A percentile compares a stretch with the other conserved stretches of the same genome.
Evolutionary conservation across 1,140 invertebrate genomes (phyloP).

Genomic region (Plutomurus gul): DNA sequence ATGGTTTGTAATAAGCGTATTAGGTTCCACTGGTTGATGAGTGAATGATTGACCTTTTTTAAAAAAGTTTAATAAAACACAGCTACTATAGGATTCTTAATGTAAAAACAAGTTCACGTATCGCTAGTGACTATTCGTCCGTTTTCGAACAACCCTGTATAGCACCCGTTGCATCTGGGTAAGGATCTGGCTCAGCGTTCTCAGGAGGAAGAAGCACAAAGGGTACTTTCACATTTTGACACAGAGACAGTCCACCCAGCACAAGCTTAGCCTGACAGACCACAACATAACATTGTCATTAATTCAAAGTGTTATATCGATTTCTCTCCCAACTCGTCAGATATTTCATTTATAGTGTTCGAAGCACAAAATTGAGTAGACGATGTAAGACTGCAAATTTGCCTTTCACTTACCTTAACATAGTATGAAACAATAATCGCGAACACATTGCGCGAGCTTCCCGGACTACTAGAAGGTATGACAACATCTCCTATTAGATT

Average conservation of each 20-base stretch:
- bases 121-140: slow-evolving; percentile 6
- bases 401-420: slow-evolving; percentile 70
- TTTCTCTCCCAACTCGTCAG: too few species aligned
- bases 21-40: slow-evolving; percentile 38
- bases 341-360: too few species aligned
- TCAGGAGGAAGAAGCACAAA: slow-evolving; percentile 53
- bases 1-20: slow-evolving; percentile 35
- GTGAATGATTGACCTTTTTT: slow-evolving; percentile 28
- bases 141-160: slow-evolving; percentile 24
- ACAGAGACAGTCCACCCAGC: slow-evolving; percentile 48
- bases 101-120: background rate
- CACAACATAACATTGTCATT: background rate
- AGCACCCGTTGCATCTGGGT: slow-evolving; percentile 39
- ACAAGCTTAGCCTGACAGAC: slow-evolving; percentile 47
- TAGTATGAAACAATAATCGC: slow-evolving; percentile 89
- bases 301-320: background rate
- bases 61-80: slow-evolving; percentile 26
- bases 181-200: slow-evolving; percentile 52
- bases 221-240: slow-evolving; percentile 53
- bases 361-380: background rate
- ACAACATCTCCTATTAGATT: slow-evolving; percentile 30
- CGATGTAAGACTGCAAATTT: too few species aligned
- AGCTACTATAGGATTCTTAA: background rate
- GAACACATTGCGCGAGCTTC: slow-evolving; percentile 73
- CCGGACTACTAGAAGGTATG: background rate